Evolutionary conservation across 2,888 invertebrate species (phyloP).

Genomic region (Parnassius mnemosyne): DNA sequence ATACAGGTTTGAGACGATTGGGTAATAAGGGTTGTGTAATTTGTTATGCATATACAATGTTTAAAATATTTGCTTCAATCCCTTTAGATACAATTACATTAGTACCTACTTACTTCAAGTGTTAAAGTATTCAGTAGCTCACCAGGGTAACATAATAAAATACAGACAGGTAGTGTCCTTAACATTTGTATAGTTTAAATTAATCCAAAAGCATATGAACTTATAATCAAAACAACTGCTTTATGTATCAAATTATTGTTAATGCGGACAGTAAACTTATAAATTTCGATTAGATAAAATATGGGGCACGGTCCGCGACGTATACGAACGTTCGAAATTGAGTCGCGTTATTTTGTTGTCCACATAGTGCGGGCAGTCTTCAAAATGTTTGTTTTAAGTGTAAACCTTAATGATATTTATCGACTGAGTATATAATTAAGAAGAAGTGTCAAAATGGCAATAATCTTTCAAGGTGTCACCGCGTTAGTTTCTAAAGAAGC

Average conservation of each 20-base stretch:
- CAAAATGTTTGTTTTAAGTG: conserved; percentile 51
- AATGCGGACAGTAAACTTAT: no score
- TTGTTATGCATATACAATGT: conserved; percentile 72
- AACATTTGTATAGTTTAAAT: conserved; percentile 45
- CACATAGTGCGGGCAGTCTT: conserved; percentile 27
- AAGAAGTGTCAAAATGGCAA: conserved; percentile 54
- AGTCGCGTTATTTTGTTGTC: conserved; percentile 8
- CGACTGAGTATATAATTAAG: conserved; percentile 74
- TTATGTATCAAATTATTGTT: neutral
- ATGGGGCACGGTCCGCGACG: conserved; percentile 13
- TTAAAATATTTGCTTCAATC: conserved; percentile 53
- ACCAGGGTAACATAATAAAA: conserved; percentile 57
- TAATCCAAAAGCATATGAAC: conserved; percentile 38
- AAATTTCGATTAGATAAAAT: neutral
- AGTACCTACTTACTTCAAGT: conserved; percentile 37
- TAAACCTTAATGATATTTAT: conserved; percentile 62
- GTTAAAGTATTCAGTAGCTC: conserved; percentile 50
- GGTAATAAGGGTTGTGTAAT: conserved; percentile 77
- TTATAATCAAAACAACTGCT: conserved; percentile 26
- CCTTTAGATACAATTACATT: conserved; percentile 45
- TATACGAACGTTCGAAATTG: conserved; percentile 27
- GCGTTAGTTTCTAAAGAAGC: conserved; percentile 62
- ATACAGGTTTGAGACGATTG: conserved; percentile 64
- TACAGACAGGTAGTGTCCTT: conserved; percentile 44
- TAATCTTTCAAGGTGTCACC: conserved; percentile 47